phyloP scores from a whole-genome alignment of 2,888 invertebrate genomes.

The Tortrix viridana region DNA sequence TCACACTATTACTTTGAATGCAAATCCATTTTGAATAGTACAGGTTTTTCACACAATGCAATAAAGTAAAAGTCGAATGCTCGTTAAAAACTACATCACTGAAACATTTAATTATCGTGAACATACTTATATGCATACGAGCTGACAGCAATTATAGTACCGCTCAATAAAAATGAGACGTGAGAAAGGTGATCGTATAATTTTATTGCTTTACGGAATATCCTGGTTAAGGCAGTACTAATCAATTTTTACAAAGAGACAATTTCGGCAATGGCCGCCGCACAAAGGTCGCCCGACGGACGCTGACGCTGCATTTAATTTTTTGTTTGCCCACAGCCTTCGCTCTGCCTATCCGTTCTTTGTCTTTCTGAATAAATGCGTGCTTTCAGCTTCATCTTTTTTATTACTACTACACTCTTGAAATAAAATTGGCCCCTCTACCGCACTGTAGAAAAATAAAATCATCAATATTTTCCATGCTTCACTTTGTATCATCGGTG shows the following conservation, averaged over 20 bases:
- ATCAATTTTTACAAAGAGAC: constrained; percentile 76
- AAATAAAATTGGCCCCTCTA: constrained; percentile 51
- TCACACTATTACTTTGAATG: constrained; percentile 59
- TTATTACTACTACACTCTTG: constrained; percentile 63
- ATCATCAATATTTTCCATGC: constrained; percentile 4
- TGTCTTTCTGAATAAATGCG: constrained; percentile 73
- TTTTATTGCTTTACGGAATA: constrained; percentile 59
- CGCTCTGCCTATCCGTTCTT: constrained; percentile 64
- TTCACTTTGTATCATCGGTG: not conserved
- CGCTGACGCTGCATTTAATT: constrained; percentile 78
- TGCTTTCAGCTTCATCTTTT: constrained; percentile 70
- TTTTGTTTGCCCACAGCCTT: constrained; percentile 69
- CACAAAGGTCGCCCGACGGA: constrained; percentile 68
- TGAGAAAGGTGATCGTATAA: constrained; percentile 9
- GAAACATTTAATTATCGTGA: not conserved
- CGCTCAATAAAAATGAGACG: constrained; percentile 7
- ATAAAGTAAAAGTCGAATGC: not conserved
- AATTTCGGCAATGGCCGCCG: constrained; percentile 64
- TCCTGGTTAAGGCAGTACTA: constrained; percentile 67
- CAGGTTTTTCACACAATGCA: constrained; percentile 50
- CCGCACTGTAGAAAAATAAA: constrained; percentile 7
- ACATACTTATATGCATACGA: not conserved
- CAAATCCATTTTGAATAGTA: constrained; percentile 56
- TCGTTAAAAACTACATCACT: not conserved
- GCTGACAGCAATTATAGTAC: constrained; percentile 6